Evolutionary conservation across 1,140 invertebrate species (phyloP), one percentile per base, ranked within the genome.

Genomic region (Leptestheria dahalacensis): DNA sequence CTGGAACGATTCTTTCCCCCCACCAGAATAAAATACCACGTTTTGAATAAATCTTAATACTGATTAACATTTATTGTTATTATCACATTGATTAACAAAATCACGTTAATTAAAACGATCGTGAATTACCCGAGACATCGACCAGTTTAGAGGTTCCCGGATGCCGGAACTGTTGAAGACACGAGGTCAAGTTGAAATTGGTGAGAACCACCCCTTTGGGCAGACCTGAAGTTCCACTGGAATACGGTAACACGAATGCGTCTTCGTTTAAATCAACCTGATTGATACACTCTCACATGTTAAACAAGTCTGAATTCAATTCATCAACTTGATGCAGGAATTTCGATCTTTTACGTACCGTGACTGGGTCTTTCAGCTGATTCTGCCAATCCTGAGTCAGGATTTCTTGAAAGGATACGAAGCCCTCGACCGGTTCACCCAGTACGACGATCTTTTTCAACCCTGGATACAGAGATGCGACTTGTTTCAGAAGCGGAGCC

Each of bases 181-280:
- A 84, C 2, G 80, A 73, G 9, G 87, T 71, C 2, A 91, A 66
- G 74, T 89, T 90, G 47, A 68, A 73, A 68, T 93, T 83, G 0
- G 84, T 83, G 1, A 91, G 67, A 73, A 88, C 79, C 0, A 92
- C 89, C 24, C 86, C 88, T 78, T 94, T 94, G 11, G 91, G 88
- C 51, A 85, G 67, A n/a, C 91, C 89, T 24, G 88, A 92, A 2
- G 90, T 93, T 18, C 90, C 90, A 68, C 88, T 91, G 33, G 73
- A 75, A 65, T 70, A 75, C 1, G 73, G 72, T 33, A 75, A 61
- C n/a, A 69, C 59, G 18, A 69, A 67, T 18, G 68, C 60, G 52
- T 73, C 68, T 48, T 71, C 62, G 48, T 58, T 51, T n/a, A 62
- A 56, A 51, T 71, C 61, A 50, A 69, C 65, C 57, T 69, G 54